Evolutionary conservation across 92 coral and sea anemone genomes (phyloP), one percentile per base, ranked within the genome.

Genomic region (Porites lobata): DNA sequence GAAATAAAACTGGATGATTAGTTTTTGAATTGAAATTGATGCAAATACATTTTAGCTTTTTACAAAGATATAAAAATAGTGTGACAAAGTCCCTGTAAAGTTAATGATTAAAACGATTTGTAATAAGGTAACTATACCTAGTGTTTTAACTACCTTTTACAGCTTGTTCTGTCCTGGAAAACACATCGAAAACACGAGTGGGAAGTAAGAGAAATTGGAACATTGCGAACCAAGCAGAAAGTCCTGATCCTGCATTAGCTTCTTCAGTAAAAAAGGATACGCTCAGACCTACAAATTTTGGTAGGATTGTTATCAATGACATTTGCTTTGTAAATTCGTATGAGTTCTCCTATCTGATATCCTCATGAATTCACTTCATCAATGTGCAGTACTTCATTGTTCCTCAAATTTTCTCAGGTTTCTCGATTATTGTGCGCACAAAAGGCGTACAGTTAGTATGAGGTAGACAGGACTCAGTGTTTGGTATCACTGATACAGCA

Each of bases 131-230:
- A 65, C 10, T 0, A 65, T 65, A 19, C 22, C 2, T 7, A n/a
- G 19, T 9, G 24, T 12, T 1, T 4, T 32, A 3, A 32, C n/a
- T 12, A 10, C 43, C 19, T 32, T 70, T 70, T 38, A 38, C 84
- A 80, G 74, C 84, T 65, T 52, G 3, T 50, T 43, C 50, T 51
- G 64, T 80, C 75, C 75, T 50, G 47, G 47, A 38, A 38, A 6
- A 59, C 65, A 20, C 64, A 6, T 50, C 84, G 11, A 65, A 21
- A 51, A 24, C 84, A 15, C 66, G 65, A 52, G 65, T 80, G 50
- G 84, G 84, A 20, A 80, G 22, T 24, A 80, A 80, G 26, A 66
- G 84, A 80, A 80, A 80, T 17, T 80, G 84, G 84, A 80, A 65
- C 51, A 8, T 66, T 50, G 84, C 84, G 20, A 80, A 80, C n/a